Conservation (phyloP, 92 coral and sea anemone species). For the Epizoanthus scotinus region DNA sequence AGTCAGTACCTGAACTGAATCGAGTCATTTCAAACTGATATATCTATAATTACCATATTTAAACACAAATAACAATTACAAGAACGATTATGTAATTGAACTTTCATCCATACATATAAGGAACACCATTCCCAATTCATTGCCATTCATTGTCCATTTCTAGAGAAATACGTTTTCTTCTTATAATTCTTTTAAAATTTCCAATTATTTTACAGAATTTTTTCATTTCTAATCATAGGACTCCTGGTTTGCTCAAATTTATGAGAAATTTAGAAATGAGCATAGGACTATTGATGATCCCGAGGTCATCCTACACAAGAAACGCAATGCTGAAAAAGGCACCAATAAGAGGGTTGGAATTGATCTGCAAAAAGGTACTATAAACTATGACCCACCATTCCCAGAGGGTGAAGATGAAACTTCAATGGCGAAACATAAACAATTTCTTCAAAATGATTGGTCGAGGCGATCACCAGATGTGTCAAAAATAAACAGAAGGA, state of each 20-base stretch:
- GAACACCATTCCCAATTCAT: no score
- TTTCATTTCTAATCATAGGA: slow-evolving; percentile 37
- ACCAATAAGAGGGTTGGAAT: not conserved
- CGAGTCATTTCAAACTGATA: no score
- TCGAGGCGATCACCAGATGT: slow-evolving; percentile 51
- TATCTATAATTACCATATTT: no score
- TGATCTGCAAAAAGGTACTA: slow-evolving; percentile 50
- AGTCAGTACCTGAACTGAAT: no score
- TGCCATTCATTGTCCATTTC: no score
- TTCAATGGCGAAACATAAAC: no score
- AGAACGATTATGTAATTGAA: no score
- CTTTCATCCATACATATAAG: no score
- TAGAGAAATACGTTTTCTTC: not conserved
- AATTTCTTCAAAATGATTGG: no score
- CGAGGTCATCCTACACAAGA: slow-evolving; percentile 42
- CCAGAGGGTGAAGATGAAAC: slow-evolving; percentile 86
- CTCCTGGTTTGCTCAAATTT: slow-evolving; percentile 63
- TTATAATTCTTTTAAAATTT: not conserved
- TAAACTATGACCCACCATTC: slow-evolving; percentile 77
- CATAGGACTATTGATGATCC: slow-evolving; percentile 33
- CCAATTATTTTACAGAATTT: not conserved
- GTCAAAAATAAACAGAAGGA: slow-evolving; percentile 46
- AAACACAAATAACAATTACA: no score
- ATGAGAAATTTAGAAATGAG: slow-evolving; percentile 57
- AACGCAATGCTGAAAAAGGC: not conserved